Conservation (phyloP, 2,113 vertebrate genomes). For the Tonatia bakeri region DNA sequence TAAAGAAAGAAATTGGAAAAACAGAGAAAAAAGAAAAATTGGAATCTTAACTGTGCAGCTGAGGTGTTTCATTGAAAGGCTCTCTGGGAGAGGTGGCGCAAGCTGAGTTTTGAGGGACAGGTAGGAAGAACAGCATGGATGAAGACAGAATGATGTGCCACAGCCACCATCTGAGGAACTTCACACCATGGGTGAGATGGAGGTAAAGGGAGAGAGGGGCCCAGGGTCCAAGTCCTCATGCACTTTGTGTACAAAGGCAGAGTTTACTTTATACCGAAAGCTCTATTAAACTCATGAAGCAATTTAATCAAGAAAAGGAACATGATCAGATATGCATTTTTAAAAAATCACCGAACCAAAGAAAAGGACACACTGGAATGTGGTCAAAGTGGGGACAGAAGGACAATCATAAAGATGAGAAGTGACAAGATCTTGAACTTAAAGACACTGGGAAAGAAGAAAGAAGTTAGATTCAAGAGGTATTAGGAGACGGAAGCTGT, state of each 20-base stretch:
- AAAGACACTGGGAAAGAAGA: not conserved
- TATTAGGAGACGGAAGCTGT: not conserved
- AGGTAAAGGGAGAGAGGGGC: not conserved
- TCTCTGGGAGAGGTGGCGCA: not conserved
- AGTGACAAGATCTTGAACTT: not conserved
- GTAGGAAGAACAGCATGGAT: not conserved
- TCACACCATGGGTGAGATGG: fast-evolving
- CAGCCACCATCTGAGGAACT: not conserved
- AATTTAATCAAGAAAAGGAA: not conserved
- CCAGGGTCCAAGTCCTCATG: not conserved
- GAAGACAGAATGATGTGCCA: not conserved
- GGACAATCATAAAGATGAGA: not conserved
- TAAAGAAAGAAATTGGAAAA: not conserved
- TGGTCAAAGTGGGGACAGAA: not conserved
- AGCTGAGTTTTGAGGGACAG: not conserved
- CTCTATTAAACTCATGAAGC: not conserved
- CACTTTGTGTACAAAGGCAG: not conserved
- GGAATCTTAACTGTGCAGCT: not conserved
- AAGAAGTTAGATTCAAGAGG: not conserved
- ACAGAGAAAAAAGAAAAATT: not conserved
- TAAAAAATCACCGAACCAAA: not conserved
- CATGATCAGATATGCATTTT: not conserved
- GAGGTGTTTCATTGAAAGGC: not conserved
- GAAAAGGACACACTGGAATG: not conserved
- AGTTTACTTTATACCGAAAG: not conserved